Base-by-base conservation (phyloP, 2,797 vertebrate species). In the Hyperoplus lanceolatus region DNA sequence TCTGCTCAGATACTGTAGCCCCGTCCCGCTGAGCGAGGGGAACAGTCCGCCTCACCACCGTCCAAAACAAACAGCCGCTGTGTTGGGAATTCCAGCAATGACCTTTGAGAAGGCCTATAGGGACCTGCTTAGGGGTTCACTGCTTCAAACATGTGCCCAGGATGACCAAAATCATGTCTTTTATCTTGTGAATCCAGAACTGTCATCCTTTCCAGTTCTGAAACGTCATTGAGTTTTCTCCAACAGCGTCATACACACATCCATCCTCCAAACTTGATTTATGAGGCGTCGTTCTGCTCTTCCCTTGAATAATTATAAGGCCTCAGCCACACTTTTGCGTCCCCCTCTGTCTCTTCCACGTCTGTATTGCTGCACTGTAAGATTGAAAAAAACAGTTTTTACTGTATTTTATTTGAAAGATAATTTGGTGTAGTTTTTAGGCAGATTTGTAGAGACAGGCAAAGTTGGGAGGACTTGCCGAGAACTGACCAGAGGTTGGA, bases 1-100 rank as follows among this genome's bases (percentile, higher is more conserved):
- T 93, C 91, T 72, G 77, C 59, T 16, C 82, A 75, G 75, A 88
- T 88, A 87, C 61, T 70, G 65, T 85, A 16, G 59, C 87, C 69
- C 70, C 49, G n/a, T 83, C 81, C 75, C 65, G 58, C 82, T 73
- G 82, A 57, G 79, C 50, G 39, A 18, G 48, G 64, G 58, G 70
- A 18, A 46, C 0, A 5, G 41, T 51, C 42, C 14, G 2, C 16
- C 38, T 46, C 4, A 0, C 16, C 12, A 59, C 38, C 10, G 0
- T 73, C 74, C 67, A 76, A 88, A 75, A 70, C 70, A 82, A 83
- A 75, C 73, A 82, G 46, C 57, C 60, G 68, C 18, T 61, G 41
- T 66, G 59, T 69, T 6, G 8, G 8, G 16, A 56, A 53, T 58
- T 54, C 55, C 8, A 0, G 13, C 0, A 8, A 5, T 79, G 79